Evolutionary conservation across 2,113 vertebrate species (phyloP).

Genomic region (Gavia stellata): DNA sequence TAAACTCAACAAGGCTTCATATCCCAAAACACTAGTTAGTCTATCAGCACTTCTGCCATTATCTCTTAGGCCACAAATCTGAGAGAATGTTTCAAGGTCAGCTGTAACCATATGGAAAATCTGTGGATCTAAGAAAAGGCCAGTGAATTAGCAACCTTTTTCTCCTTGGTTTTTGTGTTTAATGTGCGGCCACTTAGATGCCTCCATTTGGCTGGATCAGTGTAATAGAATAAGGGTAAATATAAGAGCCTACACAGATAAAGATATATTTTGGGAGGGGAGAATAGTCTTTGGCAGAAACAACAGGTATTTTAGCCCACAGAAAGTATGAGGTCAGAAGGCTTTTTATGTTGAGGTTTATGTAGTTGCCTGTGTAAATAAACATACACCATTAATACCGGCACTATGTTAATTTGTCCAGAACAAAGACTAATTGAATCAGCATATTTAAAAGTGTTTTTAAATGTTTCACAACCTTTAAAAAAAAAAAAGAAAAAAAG

Average conservation of each 20-base stretch:
- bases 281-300: not conserved
- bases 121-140: not conserved
- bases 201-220: not conserved
- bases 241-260: not conserved
- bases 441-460: not conserved
- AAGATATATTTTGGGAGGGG: not conserved
- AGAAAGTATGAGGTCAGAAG: not conserved
- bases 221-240: not conserved
- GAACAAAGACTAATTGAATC: not conserved
- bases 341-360: not conserved
- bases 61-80: constrained; percentile 59
- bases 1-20: constrained; percentile 64
- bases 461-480: not conserved
- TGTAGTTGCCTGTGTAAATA: not conserved
- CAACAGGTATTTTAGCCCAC: not conserved
- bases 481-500: rapidly evolving
- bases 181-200: not conserved
- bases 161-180: not conserved
- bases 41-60: constrained; percentile 43
- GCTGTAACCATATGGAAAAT: constrained; percentile 15
- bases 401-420: not conserved
- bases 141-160: not conserved
- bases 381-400: not conserved
- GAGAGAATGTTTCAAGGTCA: constrained; percentile 55
- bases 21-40: constrained; percentile 54